Conservation (phyloP, 2,888 invertebrate species). For the Heliconius ethilla region DNA sequence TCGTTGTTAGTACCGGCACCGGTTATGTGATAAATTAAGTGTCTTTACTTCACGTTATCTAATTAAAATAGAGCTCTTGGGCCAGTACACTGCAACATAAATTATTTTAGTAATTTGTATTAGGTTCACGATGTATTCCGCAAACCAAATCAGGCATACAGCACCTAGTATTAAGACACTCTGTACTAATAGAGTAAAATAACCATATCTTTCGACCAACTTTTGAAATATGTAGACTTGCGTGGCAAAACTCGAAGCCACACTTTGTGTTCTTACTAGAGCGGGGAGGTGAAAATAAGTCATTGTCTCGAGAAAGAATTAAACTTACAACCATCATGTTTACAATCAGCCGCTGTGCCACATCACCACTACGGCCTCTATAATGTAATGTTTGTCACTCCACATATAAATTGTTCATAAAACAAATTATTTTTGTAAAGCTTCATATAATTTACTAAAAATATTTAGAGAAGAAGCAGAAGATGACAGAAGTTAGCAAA, state of each 20-base stretch:
- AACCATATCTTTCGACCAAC: too few relatives aligned
- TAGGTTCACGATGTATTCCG: too few relatives aligned
- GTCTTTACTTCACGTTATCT: neutral
- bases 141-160: too few relatives aligned
- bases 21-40: slow-evolving; percentile 5
- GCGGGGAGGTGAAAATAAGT: neutral
- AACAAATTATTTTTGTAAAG: too few relatives aligned
- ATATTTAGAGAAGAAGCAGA: neutral
- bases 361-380: too few relatives aligned
- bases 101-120: neutral
- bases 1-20: slow-evolving; percentile 1
- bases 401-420: too few relatives aligned
- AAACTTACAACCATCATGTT: neutral
- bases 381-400: too few relatives aligned
- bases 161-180: too few relatives aligned
- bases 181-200: too few relatives aligned
- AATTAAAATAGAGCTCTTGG: neutral
- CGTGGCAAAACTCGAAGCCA: neutral
- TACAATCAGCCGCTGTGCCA: neutral
- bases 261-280: neutral
- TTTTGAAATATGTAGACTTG: neutral
- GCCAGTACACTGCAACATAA: neutral
- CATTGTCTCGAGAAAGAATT: neutral
- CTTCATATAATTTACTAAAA: neutral
- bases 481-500: neutral